Percentiles rank a stretch among this genome's conserved stretches.
Evolutionary conservation across 37 sponge, comb jelly and placozoan species (phyloP).

Genomic region (Crambe crambe): DNA sequence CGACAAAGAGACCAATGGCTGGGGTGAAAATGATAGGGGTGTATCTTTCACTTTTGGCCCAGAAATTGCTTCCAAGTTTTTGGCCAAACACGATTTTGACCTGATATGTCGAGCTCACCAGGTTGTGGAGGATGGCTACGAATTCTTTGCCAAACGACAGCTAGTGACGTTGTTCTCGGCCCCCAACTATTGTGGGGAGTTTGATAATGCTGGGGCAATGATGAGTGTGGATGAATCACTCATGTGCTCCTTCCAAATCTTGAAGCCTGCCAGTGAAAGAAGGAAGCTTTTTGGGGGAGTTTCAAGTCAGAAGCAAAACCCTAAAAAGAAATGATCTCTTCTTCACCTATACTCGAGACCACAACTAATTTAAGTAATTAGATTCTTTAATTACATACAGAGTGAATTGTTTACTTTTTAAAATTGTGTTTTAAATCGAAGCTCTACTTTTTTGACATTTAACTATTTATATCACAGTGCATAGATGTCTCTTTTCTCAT

Average conservation of each 20-base stretch:
- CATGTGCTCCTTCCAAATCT: constrained; percentile 96
- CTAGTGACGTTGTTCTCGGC: constrained; percentile 95
- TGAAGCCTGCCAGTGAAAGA: constrained; percentile 75
- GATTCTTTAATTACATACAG: not conserved
- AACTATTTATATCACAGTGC: too few species aligned
- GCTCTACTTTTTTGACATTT: too few species aligned
- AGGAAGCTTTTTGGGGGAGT: constrained; percentile 46
- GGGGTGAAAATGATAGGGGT: constrained; percentile 99
- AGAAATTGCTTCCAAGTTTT: constrained; percentile 96
- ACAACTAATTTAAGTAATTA: not conserved
- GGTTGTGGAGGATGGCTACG: constrained; percentile 98
- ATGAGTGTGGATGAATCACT: constrained; percentile 97
- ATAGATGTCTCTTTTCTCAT: not conserved
- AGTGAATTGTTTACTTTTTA: not conserved
- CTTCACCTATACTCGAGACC: not conserved
- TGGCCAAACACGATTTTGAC: constrained; percentile 95
- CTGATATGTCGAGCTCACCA: constrained; percentile 99
- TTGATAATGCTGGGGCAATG: constrained; percentile 98
- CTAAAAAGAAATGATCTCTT: not conserved
- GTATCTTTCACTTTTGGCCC: constrained; percentile 99
- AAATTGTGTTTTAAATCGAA: too few species aligned
- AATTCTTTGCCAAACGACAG: constrained; percentile 97
- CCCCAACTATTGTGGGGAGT: constrained; percentile 97
- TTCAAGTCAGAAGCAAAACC: constrained; percentile 8
- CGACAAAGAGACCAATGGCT: constrained; percentile 95